Base-by-base conservation (phyloP, 2,888 invertebrate species). In the Melieria picta region DNA sequence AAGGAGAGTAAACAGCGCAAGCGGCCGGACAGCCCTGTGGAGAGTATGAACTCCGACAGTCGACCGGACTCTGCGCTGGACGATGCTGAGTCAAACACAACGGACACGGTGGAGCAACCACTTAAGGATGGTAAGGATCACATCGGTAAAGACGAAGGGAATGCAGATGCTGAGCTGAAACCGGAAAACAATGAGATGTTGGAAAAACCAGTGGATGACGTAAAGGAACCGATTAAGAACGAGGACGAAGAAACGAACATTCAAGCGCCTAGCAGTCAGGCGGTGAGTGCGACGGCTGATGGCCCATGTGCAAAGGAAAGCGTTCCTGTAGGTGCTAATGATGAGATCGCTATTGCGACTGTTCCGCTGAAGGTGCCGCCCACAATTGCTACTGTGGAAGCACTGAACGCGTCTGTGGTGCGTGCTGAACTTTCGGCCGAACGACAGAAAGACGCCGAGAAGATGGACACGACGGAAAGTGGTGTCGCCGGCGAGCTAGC, bases 31-130 rank as follows among this genome's bases (percentile, higher is more conserved):
- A 95, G 95, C 87, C 95, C 95, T 11, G 92, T 93, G 60, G 93
- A 93, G 83, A 95, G 94, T 83, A 90, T 94, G 74, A 94, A 94
- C 61, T 94, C 94, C 75, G 95, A 94, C 82, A 94, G 94, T 80
- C 82, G 87, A 11, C 87, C 87, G 4, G 94, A 94, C 80, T 93
- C 95, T 57, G 91, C 93, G 63, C 91, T 93, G 87, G 91, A 91
- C 80, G 89, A 90, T 74, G 91, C 91, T 78, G 88, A 87, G 78
- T 84, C 84, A 7, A 88, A 88, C 72, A 85, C 86, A n/a, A 87
- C 84, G 46, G 87, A 87, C 71, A 84, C 85, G 30, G 81, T 82
- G 55, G 88, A 87, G 48, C 83, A 83, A 62, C 81, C 82, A 60
- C 80, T 82, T 7, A 89, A 87, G 77, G 86, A 87, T 70, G 88